Percentiles rank a stretch among this genome's conserved stretches.
Conservation (phyloP, 2,888 invertebrate species). For the Auanema freiburgensis region DNA sequence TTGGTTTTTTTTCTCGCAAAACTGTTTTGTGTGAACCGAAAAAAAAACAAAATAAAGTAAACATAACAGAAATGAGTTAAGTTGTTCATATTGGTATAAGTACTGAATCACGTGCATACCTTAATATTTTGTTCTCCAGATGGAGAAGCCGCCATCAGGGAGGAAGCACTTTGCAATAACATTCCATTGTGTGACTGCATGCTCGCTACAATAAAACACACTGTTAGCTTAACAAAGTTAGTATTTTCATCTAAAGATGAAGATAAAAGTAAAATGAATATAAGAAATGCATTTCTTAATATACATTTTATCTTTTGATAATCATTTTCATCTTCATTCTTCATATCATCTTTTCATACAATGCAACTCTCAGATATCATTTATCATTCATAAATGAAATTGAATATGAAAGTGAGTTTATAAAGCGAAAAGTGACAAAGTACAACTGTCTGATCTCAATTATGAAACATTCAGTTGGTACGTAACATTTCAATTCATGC, state of each 20-base stretch:
- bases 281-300: neutral
- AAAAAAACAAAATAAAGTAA: constrained; percentile 7
- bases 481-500: too few relatives aligned
- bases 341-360: neutral
- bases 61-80: constrained; percentile 17
- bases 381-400: too few relatives aligned
- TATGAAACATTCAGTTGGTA: too few relatives aligned
- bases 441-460: too few relatives aligned
- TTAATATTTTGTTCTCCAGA: constrained; percentile 23
- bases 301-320: neutral
- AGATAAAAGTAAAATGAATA: neutral
- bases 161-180: constrained; percentile 21
- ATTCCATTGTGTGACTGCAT: constrained; percentile 28
- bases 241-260: neutral
- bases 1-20: constrained; percentile 10
- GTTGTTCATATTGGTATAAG: constrained; percentile 11
- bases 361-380: too few relatives aligned
- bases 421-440: too few relatives aligned
- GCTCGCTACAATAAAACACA: constrained; percentile 25
- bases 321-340: neutral
- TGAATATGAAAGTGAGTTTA: too few relatives aligned
- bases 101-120: constrained; percentile 11
- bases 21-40: constrained; percentile 4
- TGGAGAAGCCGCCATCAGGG: constrained; percentile 24
- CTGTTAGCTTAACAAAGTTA: constrained; percentile 13